phyloP scores from a whole-genome alignment of 2,797 vertebrate species.

The Poecilia velifera region DNA sequence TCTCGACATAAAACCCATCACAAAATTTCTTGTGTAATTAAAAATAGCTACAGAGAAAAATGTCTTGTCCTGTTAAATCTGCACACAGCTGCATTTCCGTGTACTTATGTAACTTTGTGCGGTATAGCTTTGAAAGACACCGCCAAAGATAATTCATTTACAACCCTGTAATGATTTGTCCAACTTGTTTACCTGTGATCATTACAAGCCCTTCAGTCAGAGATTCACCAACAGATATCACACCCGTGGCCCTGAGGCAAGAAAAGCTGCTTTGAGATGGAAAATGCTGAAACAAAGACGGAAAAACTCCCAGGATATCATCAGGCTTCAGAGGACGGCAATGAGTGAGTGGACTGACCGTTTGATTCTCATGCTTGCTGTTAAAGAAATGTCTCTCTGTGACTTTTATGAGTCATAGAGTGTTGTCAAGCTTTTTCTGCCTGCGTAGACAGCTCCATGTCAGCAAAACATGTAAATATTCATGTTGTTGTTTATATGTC shows the following conservation, averaged over 20 bases:
- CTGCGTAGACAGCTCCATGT: too few relatives aligned
- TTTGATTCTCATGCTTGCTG: neutral
- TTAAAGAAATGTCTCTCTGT: neutral
- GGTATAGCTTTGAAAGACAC: neutral
- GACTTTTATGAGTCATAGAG: conserved; percentile 1
- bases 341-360: conserved; percentile 24
- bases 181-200: neutral
- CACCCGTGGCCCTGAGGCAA: neutral
- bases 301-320: neutral
- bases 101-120: conserved; percentile 7
- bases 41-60: neutral
- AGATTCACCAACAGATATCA: neutral
- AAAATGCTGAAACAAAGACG: conserved; percentile 1
- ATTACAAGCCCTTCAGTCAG: neutral
- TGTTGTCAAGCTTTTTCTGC: neutral
- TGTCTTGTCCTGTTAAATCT: conserved; percentile 10
- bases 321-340: conserved; percentile 1
- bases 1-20: neutral
- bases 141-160: conserved; percentile 50
- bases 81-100: conserved; percentile 38
- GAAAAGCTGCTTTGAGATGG: conserved; percentile 9
- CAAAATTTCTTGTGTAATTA: neutral
- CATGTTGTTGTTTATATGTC: neutral
- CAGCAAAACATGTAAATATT: neutral
- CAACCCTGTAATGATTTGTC: conserved; percentile 42